A percentile compares a stretch with the other conserved stretches of the same genome.
These are phyloP conservation scores for Protomyctophum bolini DNA, from an alignment of 2,113 vertebrate species.

Conservation along the genomic window DNA sequence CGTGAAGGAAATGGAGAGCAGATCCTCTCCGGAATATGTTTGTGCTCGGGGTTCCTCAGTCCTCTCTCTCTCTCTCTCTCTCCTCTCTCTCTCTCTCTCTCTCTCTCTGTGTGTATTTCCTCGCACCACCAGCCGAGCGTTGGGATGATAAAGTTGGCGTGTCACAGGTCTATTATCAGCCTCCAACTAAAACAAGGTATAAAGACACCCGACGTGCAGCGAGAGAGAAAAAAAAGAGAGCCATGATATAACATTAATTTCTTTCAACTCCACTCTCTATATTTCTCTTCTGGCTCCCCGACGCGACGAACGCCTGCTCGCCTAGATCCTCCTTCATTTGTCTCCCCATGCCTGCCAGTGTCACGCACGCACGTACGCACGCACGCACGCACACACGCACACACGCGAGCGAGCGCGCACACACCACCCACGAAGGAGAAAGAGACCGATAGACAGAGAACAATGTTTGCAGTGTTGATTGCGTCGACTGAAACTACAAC, in stretches of 20 bases:
- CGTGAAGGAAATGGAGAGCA: constrained; percentile 49
- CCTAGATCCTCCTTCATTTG: background rate
- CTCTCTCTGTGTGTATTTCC: background rate
- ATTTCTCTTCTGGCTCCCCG: constrained; percentile 18
- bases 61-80: constrained; percentile 18
- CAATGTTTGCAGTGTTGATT: too few species aligned
- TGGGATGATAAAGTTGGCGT: constrained; percentile 70
- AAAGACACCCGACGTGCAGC: background rate
- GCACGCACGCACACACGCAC: too few species aligned
- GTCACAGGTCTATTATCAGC: constrained; percentile 66
- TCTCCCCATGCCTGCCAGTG: background rate
- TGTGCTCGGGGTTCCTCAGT: constrained; percentile 67
- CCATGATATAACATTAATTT: background rate
- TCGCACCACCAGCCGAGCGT: constrained; percentile 24
- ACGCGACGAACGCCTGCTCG: background rate
- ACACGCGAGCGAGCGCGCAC: too few species aligned
- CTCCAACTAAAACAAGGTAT: constrained; percentile 61
- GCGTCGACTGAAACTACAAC: too few species aligned
- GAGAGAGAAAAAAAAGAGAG: background rate
- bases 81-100: background rate
- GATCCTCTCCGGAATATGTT: constrained; percentile 56
- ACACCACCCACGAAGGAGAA: too few species aligned
- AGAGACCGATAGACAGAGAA: too few species aligned
- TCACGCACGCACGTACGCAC: background rate
- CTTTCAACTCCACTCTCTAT: background rate